Percentiles rank a stretch among this genome's conserved stretches.
Conservation (phyloP, 2,888 invertebrate species). For the Lingula anatina region DNA sequence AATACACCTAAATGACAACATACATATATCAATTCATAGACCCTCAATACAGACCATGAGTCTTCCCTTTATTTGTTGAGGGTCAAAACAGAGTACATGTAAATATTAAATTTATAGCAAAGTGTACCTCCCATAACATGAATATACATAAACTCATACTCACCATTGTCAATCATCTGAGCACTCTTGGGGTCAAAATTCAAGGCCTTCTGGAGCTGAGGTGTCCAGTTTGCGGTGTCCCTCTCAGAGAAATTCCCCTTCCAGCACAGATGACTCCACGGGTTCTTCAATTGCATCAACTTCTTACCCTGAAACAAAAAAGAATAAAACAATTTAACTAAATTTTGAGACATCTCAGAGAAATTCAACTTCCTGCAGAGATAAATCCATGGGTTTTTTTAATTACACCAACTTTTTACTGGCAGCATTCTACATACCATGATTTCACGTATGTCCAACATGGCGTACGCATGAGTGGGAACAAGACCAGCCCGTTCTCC, state of each 20-base stretch:
- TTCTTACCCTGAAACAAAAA: constrained; percentile 68
- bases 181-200: constrained; percentile 86
- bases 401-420: constrained; percentile 74
- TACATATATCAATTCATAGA: background rate
- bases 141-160: too few relatives aligned
- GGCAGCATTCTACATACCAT: constrained; percentile 60
- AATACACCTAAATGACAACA: constrained; percentile 62
- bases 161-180: constrained; percentile 85
- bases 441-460: constrained; percentile 74
- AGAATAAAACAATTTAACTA: too few relatives aligned
- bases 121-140: too few relatives aligned
- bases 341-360: constrained; percentile 81
- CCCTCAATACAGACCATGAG: too few relatives aligned
- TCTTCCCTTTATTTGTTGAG: too few relatives aligned
- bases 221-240: constrained; percentile 79
- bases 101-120: too few relatives aligned
- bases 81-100: too few relatives aligned
- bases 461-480: constrained; percentile 88
- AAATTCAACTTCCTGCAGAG: constrained; percentile 92
- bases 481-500: constrained; percentile 86
- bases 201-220: constrained; percentile 64
- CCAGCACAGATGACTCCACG: constrained; percentile 97
- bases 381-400: constrained; percentile 97
- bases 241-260: constrained; percentile 87
- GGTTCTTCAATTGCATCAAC: constrained; percentile 87